Evolutionary conservation across 2,888 invertebrate genomes (phyloP).

Genomic region (Helleia helle): DNA sequence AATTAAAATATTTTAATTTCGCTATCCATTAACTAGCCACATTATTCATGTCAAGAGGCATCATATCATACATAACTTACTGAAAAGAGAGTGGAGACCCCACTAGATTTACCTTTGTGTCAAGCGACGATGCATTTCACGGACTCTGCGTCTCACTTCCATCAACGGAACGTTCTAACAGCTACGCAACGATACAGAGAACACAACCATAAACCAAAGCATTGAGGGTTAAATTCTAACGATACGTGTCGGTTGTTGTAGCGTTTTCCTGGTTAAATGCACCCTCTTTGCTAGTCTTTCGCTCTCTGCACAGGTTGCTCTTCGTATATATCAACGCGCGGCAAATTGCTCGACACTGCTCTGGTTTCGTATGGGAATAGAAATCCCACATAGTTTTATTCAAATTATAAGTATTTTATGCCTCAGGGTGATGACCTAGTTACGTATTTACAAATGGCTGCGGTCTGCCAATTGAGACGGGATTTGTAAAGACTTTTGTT

Average conservation of each 20-base stretch:
- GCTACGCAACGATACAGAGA: not conserved
- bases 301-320: conserved; percentile 6
- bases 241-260: not conserved
- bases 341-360: conserved; percentile 6
- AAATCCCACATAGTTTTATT: not conserved
- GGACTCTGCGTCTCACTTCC: conserved; percentile 11
- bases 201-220: not conserved
- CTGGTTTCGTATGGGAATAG: conserved; percentile 4
- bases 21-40: not conserved
- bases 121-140: conserved; percentile 18
- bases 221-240: not conserved
- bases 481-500: conserved; percentile 1
- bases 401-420: conserved; percentile 6
- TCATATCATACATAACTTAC: not conserved
- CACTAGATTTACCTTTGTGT: conserved; percentile 17
- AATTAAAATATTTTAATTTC: too few species aligned
- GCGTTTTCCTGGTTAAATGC: not conserved
- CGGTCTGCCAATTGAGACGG: not conserved
- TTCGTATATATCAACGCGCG: conserved; percentile 1
- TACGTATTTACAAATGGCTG: not conserved
- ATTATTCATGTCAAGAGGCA: not conserved
- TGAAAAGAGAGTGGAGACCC: conserved; percentile 8
- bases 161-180: not conserved
- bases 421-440: conserved; percentile 1
- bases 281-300: conserved; percentile 6